Conservation (phyloP, 2,888 invertebrate genomes). For the Capitulum mitella region DNA sequence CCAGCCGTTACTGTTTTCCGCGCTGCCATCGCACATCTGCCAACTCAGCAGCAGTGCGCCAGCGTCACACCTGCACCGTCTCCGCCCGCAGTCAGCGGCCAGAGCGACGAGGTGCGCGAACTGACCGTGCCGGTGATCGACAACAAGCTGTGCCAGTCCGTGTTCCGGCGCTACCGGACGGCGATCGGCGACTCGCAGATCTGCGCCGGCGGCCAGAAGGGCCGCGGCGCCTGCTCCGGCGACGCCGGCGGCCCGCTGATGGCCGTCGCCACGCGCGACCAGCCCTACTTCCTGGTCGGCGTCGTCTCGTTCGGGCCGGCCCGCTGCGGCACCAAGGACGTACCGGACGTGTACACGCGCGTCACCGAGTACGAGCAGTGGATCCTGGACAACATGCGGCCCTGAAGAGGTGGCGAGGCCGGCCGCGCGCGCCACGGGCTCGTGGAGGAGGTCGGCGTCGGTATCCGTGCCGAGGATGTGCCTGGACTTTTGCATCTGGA, state of each 20-base stretch:
- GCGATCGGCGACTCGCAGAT: not conserved
- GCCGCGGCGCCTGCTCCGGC: slow-evolving; percentile 64
- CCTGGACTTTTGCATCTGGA: too few species aligned
- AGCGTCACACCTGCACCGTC: too few species aligned
- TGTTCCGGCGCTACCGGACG: not conserved
- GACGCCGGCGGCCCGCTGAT: slow-evolving; percentile 73
- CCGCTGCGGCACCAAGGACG: slow-evolving; percentile 56
- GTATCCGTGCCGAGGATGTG: too few species aligned
- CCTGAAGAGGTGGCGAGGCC: too few species aligned
- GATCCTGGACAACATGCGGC: slow-evolving; percentile 45
- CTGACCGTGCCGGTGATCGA: not conserved
- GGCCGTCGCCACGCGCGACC: slow-evolving; percentile 43
- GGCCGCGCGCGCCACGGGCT: too few species aligned
- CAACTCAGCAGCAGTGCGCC: too few species aligned
- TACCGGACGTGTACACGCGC: slow-evolving; percentile 62
- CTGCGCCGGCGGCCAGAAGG: slow-evolving; percentile 57
- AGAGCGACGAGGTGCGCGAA: not conserved
- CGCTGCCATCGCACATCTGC: too few species aligned
- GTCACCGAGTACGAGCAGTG: slow-evolving; percentile 56
- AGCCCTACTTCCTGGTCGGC: slow-evolving; percentile 44
- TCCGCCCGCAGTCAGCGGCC: not conserved
- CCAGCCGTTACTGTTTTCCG: too few species aligned
- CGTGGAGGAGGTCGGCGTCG: too few species aligned
- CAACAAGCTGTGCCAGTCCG: not conserved
- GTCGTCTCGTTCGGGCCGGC: slow-evolving; percentile 61